A percentile compares a stretch with the other conserved stretches of the same genome.
These are phyloP conservation scores for Sebastes schlegelii DNA, from an alignment of 2,113 vertebrate genomes.

Conservation along the genomic window DNA sequence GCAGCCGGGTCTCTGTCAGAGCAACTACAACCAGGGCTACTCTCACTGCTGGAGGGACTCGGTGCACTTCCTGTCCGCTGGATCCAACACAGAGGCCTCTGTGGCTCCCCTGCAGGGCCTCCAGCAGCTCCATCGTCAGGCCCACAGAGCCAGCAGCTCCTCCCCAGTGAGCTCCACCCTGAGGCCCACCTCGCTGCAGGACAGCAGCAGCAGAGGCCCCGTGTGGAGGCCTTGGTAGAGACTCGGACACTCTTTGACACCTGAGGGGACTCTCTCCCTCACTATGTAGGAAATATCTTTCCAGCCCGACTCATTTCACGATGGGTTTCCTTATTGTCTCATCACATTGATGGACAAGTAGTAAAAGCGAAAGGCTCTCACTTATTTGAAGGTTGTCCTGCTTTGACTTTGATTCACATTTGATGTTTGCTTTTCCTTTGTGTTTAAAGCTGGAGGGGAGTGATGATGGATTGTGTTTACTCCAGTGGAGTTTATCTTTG, in stretches of 20 bases:
- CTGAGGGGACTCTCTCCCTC: conserved; percentile 69
- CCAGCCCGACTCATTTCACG: conserved; percentile 54
- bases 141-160: conserved; percentile 55
- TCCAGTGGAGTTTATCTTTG: conserved; percentile 83
- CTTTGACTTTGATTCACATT: conserved; percentile 56
- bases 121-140: conserved; percentile 58
- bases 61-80: conserved; percentile 83
- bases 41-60: conserved; percentile 87
- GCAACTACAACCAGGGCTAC: conserved; percentile 83
- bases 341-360: conserved; percentile 85
- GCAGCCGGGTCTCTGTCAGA: conserved; percentile 64
- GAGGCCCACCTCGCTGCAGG: conserved; percentile 70
- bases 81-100: conserved; percentile 71
- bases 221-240: conserved; percentile 93
- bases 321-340: conserved; percentile 67
- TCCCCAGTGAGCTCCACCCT: conserved; percentile 46
- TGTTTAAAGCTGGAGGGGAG: conserved; percentile 62
- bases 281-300: conserved; percentile 81
- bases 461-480: conserved; percentile 74
- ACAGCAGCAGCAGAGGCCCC: conserved; percentile 69
- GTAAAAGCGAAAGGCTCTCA: conserved; percentile 52
- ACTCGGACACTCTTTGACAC: conserved; percentile 43
- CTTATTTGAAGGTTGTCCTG: conserved; percentile 64
- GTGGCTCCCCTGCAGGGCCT: conserved; percentile 53
- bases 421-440: conserved; percentile 55